phyloP scores from a whole-genome alignment of 1,140 invertebrate genomes.

The Lethrus apterus region DNA sequence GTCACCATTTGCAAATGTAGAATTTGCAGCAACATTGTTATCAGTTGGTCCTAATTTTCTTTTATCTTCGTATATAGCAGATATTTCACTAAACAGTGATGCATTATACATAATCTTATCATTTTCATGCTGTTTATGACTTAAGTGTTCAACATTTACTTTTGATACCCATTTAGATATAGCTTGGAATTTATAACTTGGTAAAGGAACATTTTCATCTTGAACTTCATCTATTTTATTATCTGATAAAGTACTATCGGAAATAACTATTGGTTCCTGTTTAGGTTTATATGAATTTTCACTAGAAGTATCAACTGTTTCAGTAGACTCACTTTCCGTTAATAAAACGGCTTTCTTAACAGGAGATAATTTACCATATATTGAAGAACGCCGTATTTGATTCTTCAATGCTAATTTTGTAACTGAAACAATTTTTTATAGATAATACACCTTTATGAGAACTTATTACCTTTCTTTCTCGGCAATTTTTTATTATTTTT shows the following conservation, averaged over 20 bases:
- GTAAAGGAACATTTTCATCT: conserved; percentile 15
- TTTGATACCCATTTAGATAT: conserved; percentile 24
- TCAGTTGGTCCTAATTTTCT: conserved; percentile 3
- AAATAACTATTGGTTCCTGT: conserved; percentile 16
- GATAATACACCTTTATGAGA: no score
- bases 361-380: conserved; percentile 22
- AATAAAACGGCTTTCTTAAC: conserved; percentile 20
- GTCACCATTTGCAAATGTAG: conserved; percentile 22
- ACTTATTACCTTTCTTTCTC: no score
- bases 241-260: no score
- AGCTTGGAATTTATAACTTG: conserved; percentile 17
- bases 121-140: not conserved
- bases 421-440: no score
- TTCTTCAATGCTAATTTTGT: conserved; percentile 30
- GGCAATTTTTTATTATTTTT: no score
- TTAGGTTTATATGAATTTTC: conserved; percentile 3
- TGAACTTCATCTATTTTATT: no score
- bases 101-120: conserved; percentile 9
- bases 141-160: conserved; percentile 15
- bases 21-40: conserved; percentile 25
- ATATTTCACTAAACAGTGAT: conserved; percentile 28
- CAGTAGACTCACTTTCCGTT: conserved; percentile 18
- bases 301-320: conserved; percentile 1
- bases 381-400: conserved; percentile 27
- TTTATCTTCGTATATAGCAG: conserved; percentile 24